Evolutionary conservation across 2,888 invertebrate genomes (phyloP), one percentile per base, ranked within the genome.

Genomic region (Coleophora deauratella): DNA sequence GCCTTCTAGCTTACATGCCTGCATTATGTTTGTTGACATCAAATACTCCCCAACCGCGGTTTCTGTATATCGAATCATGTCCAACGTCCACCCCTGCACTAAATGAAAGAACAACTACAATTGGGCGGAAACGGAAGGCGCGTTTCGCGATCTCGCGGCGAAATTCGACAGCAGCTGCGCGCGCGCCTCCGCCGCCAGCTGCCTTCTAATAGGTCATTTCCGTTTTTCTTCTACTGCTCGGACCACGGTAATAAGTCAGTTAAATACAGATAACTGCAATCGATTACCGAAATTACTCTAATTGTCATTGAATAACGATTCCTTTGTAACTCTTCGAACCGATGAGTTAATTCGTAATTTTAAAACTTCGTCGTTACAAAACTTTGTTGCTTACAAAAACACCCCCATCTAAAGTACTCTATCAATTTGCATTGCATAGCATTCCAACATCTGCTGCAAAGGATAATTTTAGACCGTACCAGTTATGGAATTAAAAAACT

Each of bases 41-140:
- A 51, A 56, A 56, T 55, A 39, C 37, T 47, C 54, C 57, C 58
- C 59, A 49, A 56, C 58, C 55, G 54, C 57, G 58, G 57, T 53
- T 57, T 59, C 46, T 55, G 51, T 51, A 37, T 60, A 60, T 71
- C 71, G 71, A 73, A 74, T 66, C 70, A 65, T 63, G 70, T 74
- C 75, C 75, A 74, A 65, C 62, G 70, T 74, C 75, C 75, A 74
- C 73, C 77, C 72, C 64, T 57, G 55, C 60, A 52, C 50, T 50
- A 47, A 54, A 53, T 54, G 54, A 56, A 58, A 60, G 59, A 65
- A 60, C 52, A 54, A 60, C 60, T 58, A 62, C 81, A 84, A 84
- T 82, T 74, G 72, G 59, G 65, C 79, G 84, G 84, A 85, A 85
- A 67, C 84, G 84, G 84, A 85, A 84, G 81, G 74, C 81, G 77